Evolutionary conservation across 2,888 invertebrate species (phyloP), one percentile per base, ranked within the genome.

Genomic region (Alentia gelatinosa): DNA sequence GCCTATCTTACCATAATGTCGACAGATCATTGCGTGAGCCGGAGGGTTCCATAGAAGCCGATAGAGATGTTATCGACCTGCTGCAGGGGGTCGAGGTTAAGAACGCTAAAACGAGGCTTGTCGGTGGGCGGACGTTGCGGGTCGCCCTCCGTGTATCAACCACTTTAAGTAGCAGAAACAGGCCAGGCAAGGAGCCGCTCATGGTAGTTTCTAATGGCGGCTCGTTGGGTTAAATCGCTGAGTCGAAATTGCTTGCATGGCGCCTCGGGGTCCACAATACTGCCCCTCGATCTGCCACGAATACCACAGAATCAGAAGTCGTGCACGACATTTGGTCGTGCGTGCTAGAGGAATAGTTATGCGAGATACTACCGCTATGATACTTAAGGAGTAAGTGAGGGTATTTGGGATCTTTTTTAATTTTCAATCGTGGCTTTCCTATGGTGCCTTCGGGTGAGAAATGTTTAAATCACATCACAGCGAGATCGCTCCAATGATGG

Each of bases 1-100:
- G 74, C 33, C 15, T 74, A 33, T 79, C 37, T 12, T 35, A 79
- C 79, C 39, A 23, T 19, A 19, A 79, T 37, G 35, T 37, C 79
- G 35, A 79, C 35, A 79, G 39, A 39, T 39, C 15, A 79, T 79
- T 79, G 79, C 79, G 26, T 79, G 79, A 79, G 79, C 23, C 35
- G 19, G 79, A 1, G 39, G n/a, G 33, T 26, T 1, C 56, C 30
- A 33, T 26, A 79, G 79, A 23, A 35, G 37, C 39, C 15, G 79
- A 74, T 74, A 74, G 35, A 19, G 79, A 79, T 79, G 79, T 79
- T 79, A 79, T 79, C 79, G 79, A 37, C 79, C 19, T 39, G 79
- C 37, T 79, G 39, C 79, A 79, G 35, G 79, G n/a, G 79, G 19
- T 37, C 23, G 35, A 39, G 79, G 79, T 79, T 79, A 79, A 79